Base-by-base conservation (phyloP, 2,113 vertebrate genomes). In the Oncorhynchus masou region DNA sequence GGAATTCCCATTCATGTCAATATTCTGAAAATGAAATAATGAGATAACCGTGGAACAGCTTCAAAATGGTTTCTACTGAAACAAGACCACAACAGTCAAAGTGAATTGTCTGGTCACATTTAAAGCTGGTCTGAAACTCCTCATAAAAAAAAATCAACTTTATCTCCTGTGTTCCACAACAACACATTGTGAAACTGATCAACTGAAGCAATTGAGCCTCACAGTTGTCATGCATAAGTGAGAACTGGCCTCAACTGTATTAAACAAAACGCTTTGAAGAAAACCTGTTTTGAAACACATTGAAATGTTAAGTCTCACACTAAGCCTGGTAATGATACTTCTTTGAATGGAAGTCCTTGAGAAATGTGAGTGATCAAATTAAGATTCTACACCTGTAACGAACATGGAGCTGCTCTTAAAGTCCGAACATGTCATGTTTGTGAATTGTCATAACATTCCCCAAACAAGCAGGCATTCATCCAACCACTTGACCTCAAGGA, bases 111-210 rank as follows among this genome's bases (percentile, higher is more conserved):
- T 68, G 62, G 74, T 65, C 74, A 81, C 77, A 87, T 86, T 89
- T 71, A 90, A 57, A 51, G 70, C 76, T 68, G 79, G 79, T 87
- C 87, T 80, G 89, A 88, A 79, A 86, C 8, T 60, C 70, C 79
- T 82, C 83, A 79, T 77, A 69, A 85, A 77, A 81, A 79, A 74
- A 25, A 11, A 74, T 76, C 77, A 81, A 79, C 71, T 84, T 86
- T 84, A 82, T 81, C 68, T 16, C 68, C 22, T 29, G 8, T 48
- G 74, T 76, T 84, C 75, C 66, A 74, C 74, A 59, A 66, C 12
- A 81, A 70, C 74, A 62, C 20, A 13, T 62, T 80, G 83, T 85
- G 85, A 84, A 92, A 88, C 80, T 76, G 77, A 88, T 90, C 85
- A 83, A 76, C 72, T 74, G 25, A 60, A 79, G 79, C 25, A 83